Evolutionary conservation across 1,140 invertebrate species (phyloP).

Genomic region (Aphelinus certus): DNA sequence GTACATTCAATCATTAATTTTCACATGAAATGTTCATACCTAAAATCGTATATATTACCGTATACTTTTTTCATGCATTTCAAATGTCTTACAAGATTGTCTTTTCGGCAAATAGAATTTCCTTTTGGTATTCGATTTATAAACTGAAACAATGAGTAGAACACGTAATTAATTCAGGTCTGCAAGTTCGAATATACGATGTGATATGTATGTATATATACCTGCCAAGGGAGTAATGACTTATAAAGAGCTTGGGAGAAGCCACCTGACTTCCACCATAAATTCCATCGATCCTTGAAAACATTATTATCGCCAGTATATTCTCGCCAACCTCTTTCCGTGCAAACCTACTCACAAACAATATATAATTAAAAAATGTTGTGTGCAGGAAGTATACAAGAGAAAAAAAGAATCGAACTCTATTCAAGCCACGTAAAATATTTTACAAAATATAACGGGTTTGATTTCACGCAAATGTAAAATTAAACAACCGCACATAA

Average conservation of each 20-base stretch:
- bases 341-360: conserved; percentile 69
- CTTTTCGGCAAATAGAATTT: conserved; percentile 83
- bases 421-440: no score
- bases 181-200: neutral
- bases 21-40: conserved; percentile 64
- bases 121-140: conserved; percentile 87
- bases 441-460: no score
- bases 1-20: conserved; percentile 17
- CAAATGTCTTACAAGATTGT: conserved; percentile 79
- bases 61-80: conserved; percentile 84
- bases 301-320: conserved; percentile 69
- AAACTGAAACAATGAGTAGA: conserved; percentile 67
- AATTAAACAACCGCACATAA: no score
- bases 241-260: conserved; percentile 77
- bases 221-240: conserved; percentile 78
- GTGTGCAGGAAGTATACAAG: no score
- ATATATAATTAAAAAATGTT: no score
- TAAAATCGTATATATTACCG: conserved; percentile 84
- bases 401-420: no score
- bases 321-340: conserved; percentile 84
- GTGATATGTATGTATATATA: conserved; percentile 47
- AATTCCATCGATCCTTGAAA: conserved; percentile 79
- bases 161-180: no score
- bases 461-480: no score
- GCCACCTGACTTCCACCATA: conserved; percentile 83